phyloP scores from a whole-genome alignment of 2,888 invertebrate genomes.

The Hyposoter didymator region DNA sequence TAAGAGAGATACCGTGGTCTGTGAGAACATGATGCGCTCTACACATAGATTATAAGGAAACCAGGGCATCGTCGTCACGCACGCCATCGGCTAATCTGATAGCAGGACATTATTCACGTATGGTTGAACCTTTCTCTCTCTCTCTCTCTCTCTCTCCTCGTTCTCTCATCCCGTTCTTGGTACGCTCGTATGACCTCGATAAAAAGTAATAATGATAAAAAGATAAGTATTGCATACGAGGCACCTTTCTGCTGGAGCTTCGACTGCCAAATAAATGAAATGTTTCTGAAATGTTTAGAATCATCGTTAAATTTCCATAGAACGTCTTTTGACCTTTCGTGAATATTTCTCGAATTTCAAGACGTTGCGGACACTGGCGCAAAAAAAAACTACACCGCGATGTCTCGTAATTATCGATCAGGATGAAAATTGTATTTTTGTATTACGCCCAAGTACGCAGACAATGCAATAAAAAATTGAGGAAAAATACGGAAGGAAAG shows the following conservation, averaged over 20 bases:
- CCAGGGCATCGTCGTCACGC: slow-evolving; percentile 52
- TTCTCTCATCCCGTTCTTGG: background rate
- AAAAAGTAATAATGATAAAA: slow-evolving; percentile 21
- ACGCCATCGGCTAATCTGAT: slow-evolving; percentile 51
- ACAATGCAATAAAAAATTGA: background rate
- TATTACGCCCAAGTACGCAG: background rate
- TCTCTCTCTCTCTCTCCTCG: slow-evolving; percentile 6
- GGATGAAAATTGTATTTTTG: background rate
- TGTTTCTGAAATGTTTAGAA: background rate
- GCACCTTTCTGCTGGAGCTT: background rate
- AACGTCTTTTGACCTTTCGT: background rate
- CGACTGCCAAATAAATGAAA: background rate
- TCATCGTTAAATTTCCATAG: background rate
- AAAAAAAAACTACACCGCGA: too few relatives aligned
- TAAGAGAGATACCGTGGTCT: background rate
- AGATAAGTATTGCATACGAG: background rate
- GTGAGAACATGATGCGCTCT: slow-evolving; percentile 18
- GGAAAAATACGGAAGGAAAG: background rate
- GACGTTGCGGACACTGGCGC: too few relatives aligned
- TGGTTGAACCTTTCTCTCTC: slow-evolving; percentile 16
- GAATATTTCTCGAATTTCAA: background rate
- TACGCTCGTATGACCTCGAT: slow-evolving; percentile 20
- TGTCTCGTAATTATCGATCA: background rate
- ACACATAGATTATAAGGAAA: slow-evolving; percentile 46
- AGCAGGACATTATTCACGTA: slow-evolving; percentile 49